Base-by-base conservation (phyloP, 2,113 vertebrate genomes). In the Tachycineta bicolor region DNA sequence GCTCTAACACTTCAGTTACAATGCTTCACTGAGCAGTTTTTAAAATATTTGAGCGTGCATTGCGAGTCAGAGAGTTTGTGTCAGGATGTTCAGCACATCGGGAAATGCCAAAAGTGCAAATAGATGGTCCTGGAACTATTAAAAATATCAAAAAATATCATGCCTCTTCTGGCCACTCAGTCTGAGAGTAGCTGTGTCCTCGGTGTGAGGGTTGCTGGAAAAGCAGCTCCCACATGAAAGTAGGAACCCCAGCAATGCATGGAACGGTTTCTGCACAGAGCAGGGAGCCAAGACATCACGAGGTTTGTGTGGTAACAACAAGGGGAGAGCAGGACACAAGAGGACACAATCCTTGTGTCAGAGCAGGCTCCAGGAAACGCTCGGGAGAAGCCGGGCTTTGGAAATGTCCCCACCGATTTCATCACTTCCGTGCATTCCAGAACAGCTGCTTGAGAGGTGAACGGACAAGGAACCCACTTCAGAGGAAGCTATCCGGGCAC, bases 201-300 rank as follows among this genome's bases (percentile, higher is more conserved):
- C 59, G 80, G 79, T 44, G 68, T 63, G 12, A 87, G 22, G 31
- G 22, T 11, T 69, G 43, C 67, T 77, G 65, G 67, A 83, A 83
- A 83, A 90, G 50, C 64, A 77, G 67, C 71, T 93, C 68, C 94
- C 94, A 92, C 90, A 94, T 78, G 71, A 92, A 93, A 96, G 76
- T 1, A 78, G 41, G n/a, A 94, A 62, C 69, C 69, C 80, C 69
- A 93, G 85, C 71, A 87, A 87, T 0, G 11, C 13, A 21, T 2
- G 6, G 43, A 91, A 47, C 33, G 37, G 69, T 52, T 92, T 81
- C 88, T 55, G 77, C 37, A 46, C 37, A 79, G 63, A 16, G 29
- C 49, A 73, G 62, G 69, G 77, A 83, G 84, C 93, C 84, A 93
- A 94, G 87, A 13, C 87, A 79, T 95, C 96, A 96, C 2, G 11